Base-by-base conservation (phyloP, 2,888 invertebrate species). In the Buathra laborator region DNA sequence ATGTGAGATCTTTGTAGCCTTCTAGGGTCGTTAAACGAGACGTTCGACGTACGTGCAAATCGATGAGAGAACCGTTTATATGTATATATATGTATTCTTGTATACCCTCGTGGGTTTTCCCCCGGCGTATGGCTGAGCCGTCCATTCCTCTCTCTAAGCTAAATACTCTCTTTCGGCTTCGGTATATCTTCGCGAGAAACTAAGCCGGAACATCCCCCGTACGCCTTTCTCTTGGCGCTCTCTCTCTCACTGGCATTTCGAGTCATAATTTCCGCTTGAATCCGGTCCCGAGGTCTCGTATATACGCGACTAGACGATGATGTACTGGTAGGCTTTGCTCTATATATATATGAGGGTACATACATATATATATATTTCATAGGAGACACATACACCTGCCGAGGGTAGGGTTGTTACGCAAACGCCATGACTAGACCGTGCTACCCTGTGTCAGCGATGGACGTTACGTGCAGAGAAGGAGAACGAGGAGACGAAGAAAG, bases 381-480 rank as follows among this genome's bases (percentile, higher is more conserved):
- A 48, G 16, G 37, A 53, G 14, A 53, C 46, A 81, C 59, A 79
- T 68, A 82, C 75, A 82, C 82, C 85, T 85, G 85, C 56, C 75
- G 79, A 37, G 0, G 71, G 78, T 79, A 79, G 85, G 85, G 85
- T 85, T 83, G 81, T 84, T 85, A 82, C 84, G 85, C 85, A 83
- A 82, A 85, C 84, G 86, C 86, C 87, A 87, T 88, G 87, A 87
- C 87, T 87, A 87, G 84, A 85, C 87, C 87, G 88, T 88, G 85
- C 88, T 88, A 87, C 84, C 88, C 87, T 87, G 88, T 88, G 87
- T 88, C 87, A 88, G 87, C 88, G 87, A 84, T 87, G 88, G 87
- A 87, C 87, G 88, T 87, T 86, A 88, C 87, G 87, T 87, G 87
- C 87, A 80, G 76, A 79, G 67, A 75, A 74, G 48, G 78, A 71